These are phyloP conservation scores for Drosophila chauvacae DNA, from an alignment of 1,140 invertebrate species.

Conservation along the genomic window DNA sequence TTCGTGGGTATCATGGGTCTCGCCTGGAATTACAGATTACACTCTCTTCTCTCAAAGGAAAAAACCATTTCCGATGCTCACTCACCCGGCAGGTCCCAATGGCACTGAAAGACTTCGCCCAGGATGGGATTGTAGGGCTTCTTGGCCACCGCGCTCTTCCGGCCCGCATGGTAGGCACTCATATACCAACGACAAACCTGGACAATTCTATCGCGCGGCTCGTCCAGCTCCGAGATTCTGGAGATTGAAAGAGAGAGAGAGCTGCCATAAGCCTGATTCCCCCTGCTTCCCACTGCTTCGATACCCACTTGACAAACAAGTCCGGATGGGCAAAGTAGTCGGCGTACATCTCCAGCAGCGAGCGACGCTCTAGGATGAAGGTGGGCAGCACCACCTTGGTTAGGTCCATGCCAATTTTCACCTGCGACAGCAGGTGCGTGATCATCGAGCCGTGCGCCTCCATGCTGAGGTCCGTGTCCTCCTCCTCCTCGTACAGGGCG, in stretches of 20 bases:
- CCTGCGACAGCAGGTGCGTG: constrained; percentile 96
- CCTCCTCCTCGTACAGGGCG: constrained; percentile 94
- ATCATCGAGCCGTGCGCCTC: constrained; percentile 98
- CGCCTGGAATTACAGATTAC: constrained; percentile 27
- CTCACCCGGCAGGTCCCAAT: constrained; percentile 89
- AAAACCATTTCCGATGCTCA: background rate
- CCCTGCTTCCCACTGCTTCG: fast-evolving
- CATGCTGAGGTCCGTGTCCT: constrained; percentile 94
- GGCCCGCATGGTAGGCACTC: constrained; percentile 98
- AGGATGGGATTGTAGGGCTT: constrained; percentile 99
- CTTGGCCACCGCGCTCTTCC: constrained; percentile 97
- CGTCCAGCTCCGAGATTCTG: constrained; percentile 93
- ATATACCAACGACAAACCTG: constrained; percentile 97
- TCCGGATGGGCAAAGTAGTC: constrained; percentile 99
- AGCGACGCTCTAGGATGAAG: constrained; percentile 97
- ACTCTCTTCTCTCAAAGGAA: too few relatives aligned
- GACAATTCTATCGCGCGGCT: constrained; percentile 95
- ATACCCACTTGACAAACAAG: constrained; percentile 94
- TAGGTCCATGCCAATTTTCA: constrained; percentile 99
- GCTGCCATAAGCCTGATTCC: background rate
- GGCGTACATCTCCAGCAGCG: constrained; percentile 98
- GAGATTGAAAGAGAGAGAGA: background rate
- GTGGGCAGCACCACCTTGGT: constrained; percentile 99
- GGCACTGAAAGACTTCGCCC: constrained; percentile 96
- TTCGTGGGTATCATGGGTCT: constrained; percentile 50